Evolutionary conservation across 1,140 invertebrate genomes (phyloP).

Genomic region (Zaprionus davidi): DNA sequence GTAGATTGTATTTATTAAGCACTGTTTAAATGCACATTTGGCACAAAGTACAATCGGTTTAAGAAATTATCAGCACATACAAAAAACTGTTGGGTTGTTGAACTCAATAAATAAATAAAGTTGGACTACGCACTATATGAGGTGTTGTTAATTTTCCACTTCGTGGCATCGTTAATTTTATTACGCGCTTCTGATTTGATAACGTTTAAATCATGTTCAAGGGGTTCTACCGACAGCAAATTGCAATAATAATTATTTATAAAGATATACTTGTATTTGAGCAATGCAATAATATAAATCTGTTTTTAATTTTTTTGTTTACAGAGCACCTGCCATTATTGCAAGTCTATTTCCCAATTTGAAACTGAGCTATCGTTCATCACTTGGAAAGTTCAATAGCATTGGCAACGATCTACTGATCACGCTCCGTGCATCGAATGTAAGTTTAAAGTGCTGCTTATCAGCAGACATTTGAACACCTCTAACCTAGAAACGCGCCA

Average conservation of each 20-base stretch:
- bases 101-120: constrained; percentile 44
- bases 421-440: constrained; percentile 71
- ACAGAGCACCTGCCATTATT: constrained; percentile 74
- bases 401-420: constrained; percentile 74
- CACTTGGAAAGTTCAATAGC: constrained; percentile 72
- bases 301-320: constrained; percentile 50
- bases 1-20: background rate
- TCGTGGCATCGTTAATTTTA: constrained; percentile 41
- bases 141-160: constrained; percentile 21
- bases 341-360: constrained; percentile 78
- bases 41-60: constrained; percentile 63
- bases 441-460: constrained; percentile 56
- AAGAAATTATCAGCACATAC: constrained; percentile 63
- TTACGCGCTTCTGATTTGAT: constrained; percentile 53
- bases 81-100: constrained; percentile 44
- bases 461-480: constrained; percentile 34
- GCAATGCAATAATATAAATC: background rate
- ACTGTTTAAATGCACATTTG: background rate
- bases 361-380: constrained; percentile 77
- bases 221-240: background rate
- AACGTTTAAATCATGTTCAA: constrained; percentile 1
- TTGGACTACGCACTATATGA: constrained; percentile 64
- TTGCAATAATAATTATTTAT: constrained; percentile 2
- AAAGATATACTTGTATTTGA: background rate
- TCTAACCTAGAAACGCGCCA: constrained; percentile 50